Evolutionary conservation across 1,140 invertebrate genomes (phyloP), one percentile per base, ranked within the genome.

Genomic region (Eubasilissa regina): DNA sequence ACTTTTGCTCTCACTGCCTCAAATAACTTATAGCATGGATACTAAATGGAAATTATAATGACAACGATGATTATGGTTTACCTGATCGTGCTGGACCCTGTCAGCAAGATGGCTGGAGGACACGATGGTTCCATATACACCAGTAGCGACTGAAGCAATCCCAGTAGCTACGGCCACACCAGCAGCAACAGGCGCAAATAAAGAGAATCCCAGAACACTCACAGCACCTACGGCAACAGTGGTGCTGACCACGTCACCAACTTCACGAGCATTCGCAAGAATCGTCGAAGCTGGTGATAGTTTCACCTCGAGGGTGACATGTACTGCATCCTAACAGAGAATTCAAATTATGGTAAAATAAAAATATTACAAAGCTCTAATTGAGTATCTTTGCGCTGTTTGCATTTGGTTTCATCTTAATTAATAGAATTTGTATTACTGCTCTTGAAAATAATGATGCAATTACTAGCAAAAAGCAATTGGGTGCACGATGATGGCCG

Each of bases 31-130:
- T n/a, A n/a, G n/a, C n/a, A n/a, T n/a, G n/a, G n/a, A n/a, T n/a
- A n/a, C n/a, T n/a, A n/a, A n/a, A n/a, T n/a, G n/a, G n/a, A n/a
- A n/a, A n/a, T n/a, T n/a, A n/a, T n/a, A n/a, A n/a, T n/a, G n/a
- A n/a, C n/a, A n/a, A n/a, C n/a, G n/a, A 35, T 35, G 6, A 35
- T 6, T 35, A 11, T 47, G 13, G 4, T 11, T 13, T 83, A 87
- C 87, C 81, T 87, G 83, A 21, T 80, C 78, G 75, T 87, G 86
- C 64, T 48, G 78, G 10, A 13, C 9, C 73, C 82, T 66, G 70
- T 83, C 82, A n/a, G 45, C 53, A 6, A 83, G 19, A 10, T 60
- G 48, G 1, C 17, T n/a, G 21, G 47, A 17, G 43, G 81, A 82
- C 3, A 56, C n/a, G 25, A 58, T 15, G 4, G 56, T 45, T 11